These are phyloP conservation scores for Lophotriccus pileatus DNA, from an alignment of 2,797 vertebrate genomes.

Conservation along the genomic window DNA sequence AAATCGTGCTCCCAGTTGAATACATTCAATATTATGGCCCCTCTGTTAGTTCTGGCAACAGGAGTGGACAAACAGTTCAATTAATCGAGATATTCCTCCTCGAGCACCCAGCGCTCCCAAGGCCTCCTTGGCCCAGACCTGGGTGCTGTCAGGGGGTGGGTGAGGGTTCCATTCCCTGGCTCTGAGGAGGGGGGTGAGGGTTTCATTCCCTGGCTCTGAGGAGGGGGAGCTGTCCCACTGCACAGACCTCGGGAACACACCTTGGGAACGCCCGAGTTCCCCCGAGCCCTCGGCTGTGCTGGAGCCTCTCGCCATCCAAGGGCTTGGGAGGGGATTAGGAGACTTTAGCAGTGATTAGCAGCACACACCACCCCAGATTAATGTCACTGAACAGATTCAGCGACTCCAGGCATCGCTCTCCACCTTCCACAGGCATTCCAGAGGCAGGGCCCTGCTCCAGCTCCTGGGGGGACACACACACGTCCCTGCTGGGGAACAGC, in stretches of 20 bases:
- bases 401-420: neutral
- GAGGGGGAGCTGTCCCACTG: neutral
- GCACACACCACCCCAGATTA: neutral
- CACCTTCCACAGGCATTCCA: neutral
- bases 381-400: neutral
- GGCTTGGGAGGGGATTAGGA: neutral
- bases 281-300: neutral
- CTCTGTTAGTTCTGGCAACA: neutral
- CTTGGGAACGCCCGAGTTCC: neutral
- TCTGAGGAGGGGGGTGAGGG: neutral
- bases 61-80: neutral
- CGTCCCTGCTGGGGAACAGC: neutral
- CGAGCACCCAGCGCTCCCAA: rapidly evolving
- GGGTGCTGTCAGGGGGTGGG: neutral
- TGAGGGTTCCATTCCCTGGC: neutral
- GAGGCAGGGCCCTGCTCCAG: neutral
- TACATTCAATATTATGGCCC: neutral
- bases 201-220: neutral
- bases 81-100: neutral
- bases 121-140: neutral
- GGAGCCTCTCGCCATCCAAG: neutral
- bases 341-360: neutral
- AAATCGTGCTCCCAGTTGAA: neutral
- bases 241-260: neutral
- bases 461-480: neutral